Evolutionary conservation across 2,113 vertebrate genomes (phyloP).

Genomic region (Tupaia chinensis): DNA sequence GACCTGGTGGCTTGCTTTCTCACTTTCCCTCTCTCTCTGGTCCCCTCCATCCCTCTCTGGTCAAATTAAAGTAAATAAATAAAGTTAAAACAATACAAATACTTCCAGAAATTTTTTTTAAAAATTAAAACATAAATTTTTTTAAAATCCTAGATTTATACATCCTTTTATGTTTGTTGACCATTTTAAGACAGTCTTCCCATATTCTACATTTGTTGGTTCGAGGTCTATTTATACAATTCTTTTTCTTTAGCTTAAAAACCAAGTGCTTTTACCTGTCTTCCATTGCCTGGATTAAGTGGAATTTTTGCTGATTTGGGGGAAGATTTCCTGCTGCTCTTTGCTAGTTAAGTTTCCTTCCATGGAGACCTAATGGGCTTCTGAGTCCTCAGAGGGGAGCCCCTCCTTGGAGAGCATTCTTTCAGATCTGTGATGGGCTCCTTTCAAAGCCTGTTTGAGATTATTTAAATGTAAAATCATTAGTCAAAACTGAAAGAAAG

Average conservation of each 20-base stretch:
- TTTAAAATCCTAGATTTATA: no score
- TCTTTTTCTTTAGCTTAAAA: constrained; percentile 9
- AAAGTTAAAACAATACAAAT: no score
- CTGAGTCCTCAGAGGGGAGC: no score
- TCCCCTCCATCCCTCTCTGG: no score
- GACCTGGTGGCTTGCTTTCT: no score
- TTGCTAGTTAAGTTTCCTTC: constrained; percentile 19
- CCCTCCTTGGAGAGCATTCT: background rate
- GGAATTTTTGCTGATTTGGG: background rate
- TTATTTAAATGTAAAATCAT: constrained; percentile 65
- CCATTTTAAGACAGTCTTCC: background rate
- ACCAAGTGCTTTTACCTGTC: background rate
- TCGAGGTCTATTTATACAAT: background rate
- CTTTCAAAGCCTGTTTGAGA: constrained; percentile 58
- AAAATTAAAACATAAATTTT: no score
- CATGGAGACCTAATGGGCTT: background rate
- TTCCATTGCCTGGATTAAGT: background rate
- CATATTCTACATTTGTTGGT: background rate
- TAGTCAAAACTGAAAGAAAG: background rate
- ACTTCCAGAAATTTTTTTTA: no score
- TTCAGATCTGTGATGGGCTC: constrained; percentile 30
- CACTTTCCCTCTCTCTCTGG: no score
- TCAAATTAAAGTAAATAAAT: no score
- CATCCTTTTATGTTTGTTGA: background rate
- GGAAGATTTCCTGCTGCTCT: background rate